Evolutionary conservation across 64 coral and sea anemone genomes (phyloP).

Genomic region (Montipora capricornis): DNA sequence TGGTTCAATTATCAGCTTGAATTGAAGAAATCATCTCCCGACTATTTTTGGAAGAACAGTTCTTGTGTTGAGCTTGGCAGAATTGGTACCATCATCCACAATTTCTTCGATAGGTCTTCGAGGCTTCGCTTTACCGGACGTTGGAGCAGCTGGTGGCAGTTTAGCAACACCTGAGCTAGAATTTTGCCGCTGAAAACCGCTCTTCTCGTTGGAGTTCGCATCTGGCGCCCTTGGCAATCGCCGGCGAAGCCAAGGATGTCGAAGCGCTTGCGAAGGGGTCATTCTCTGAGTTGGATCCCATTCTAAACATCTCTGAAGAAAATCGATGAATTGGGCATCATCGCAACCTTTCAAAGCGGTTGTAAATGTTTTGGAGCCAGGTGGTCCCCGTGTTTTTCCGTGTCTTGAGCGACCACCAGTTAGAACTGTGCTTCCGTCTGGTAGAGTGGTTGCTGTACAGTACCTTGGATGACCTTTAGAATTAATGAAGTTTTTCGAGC

Average conservation of each 20-base stretch:
- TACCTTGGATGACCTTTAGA: constrained; percentile 98
- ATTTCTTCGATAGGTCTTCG: constrained; percentile 71
- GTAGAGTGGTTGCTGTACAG: constrained; percentile 90
- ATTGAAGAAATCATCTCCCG: constrained; percentile 72
- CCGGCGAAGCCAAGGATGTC: constrained; percentile 95
- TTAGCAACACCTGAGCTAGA: constrained; percentile 80
- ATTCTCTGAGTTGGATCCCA: constrained; percentile 96
- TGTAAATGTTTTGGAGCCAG: constrained; percentile 84
- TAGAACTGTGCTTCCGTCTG: constrained; percentile 91
- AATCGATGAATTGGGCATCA: constrained; percentile 94
- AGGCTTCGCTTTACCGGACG: constrained; percentile 90
- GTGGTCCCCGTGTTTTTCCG: constrained; percentile 92
- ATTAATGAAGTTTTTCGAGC: constrained; percentile 95
- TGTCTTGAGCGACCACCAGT: constrained; percentile 93
- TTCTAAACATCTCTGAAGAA: constrained; percentile 95
- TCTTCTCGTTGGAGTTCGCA: constrained; percentile 65
- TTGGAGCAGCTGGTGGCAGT: constrained; percentile 83
- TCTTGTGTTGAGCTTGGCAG: constrained; percentile 85
- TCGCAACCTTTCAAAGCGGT: constrained; percentile 96
- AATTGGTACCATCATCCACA: constrained; percentile 66
- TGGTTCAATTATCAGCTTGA: background rate
- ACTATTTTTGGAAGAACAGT: constrained; percentile 99
- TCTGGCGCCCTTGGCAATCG: constrained; percentile 91
- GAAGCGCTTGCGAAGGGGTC: constrained; percentile 92
- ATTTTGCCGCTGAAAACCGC: constrained; percentile 74